Percentiles rank a stretch among this genome's conserved stretches.
Conservation (phyloP, 1,140 invertebrate genomes). For the Oreohelix idahoensis region DNA sequence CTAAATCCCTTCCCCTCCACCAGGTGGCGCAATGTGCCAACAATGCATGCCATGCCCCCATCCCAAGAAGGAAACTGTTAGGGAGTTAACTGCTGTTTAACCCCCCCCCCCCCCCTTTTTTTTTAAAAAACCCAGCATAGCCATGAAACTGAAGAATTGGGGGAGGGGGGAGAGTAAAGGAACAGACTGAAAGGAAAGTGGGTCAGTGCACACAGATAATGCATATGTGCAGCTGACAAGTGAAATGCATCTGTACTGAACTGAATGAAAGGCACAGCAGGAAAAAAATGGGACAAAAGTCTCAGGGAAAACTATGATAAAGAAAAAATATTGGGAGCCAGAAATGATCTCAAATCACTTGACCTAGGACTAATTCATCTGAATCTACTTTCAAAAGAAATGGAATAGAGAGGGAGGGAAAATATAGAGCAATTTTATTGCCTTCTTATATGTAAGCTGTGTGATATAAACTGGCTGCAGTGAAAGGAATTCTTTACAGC, state of each 20-base stretch:
- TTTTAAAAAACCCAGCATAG: background rate
- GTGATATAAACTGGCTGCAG: too few relatives aligned
- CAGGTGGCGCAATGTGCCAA: too few relatives aligned
- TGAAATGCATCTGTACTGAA: background rate
- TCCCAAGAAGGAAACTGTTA: background rate
- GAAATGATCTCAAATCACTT: too few relatives aligned
- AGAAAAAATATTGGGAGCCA: background rate
- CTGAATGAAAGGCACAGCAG: background rate
- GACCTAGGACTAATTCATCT: too few relatives aligned
- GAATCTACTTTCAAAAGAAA: too few relatives aligned
- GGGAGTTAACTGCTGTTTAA: background rate
- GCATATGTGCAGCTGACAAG: background rate
- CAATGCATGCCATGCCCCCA: background rate
- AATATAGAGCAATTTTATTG: too few relatives aligned
- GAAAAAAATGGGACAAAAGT: background rate
- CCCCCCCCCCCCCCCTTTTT: too few relatives aligned
- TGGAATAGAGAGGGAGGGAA: too few relatives aligned
- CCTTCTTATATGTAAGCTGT: too few relatives aligned
- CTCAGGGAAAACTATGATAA: background rate
- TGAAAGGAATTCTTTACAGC: too few relatives aligned
- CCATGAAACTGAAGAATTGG: too few relatives aligned
- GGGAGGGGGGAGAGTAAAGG: background rate
- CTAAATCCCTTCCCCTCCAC: too few relatives aligned
- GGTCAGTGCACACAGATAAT: conserved; percentile 6
- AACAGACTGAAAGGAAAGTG: background rate